Evolutionary conservation across 2,888 invertebrate species (phyloP), one percentile per base, ranked within the genome.

Genomic region (Gnatocerus cornutus): DNA sequence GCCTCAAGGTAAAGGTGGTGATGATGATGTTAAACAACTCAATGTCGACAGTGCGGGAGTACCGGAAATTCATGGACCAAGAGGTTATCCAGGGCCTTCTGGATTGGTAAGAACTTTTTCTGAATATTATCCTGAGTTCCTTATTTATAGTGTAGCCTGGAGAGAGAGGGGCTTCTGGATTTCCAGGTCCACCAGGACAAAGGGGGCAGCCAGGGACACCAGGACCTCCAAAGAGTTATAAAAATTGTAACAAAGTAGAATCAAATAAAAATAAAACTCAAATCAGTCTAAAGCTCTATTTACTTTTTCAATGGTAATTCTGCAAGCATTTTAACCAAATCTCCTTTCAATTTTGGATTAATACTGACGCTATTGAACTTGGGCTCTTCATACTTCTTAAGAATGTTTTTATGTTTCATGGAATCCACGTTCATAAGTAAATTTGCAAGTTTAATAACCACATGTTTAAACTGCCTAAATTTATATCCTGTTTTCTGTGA

Each of bases 401-500:
- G 88, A 4, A 93, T 90, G 0, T 92, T 88, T 79, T 92, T 90
- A 75, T 90, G 88, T 83, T 93, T 94, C 10, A 90, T 89, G 13
- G 87, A 88, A 8, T 92, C 90, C n/a, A 91, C 89, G 80, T 90
- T 90, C 0, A 88, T 80, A 4, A 96, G 88, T 62, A 94, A 84
- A 62, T 86, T 85, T 0, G 95, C 94, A 70, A 97, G 86, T 73
- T 90, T 88, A 48, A 87, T 85, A 12, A 94, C 89, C 13, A 92
- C 88, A 0, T 92, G 91, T 45, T 89, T 84, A 48, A 98, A 86
- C 59, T 94, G 89, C 0, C 89, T 84, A 13, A 92, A 87, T 0
- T 87, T 84, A 79, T 97, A 96, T 0, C 89, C 89, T 6, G 96
- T 93, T 83, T 96, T 95, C 83, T 91, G 90, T 5, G 86, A 85